Conservation (phyloP, 2,888 invertebrate species). For the Megalurothrips usitatus region DNA sequence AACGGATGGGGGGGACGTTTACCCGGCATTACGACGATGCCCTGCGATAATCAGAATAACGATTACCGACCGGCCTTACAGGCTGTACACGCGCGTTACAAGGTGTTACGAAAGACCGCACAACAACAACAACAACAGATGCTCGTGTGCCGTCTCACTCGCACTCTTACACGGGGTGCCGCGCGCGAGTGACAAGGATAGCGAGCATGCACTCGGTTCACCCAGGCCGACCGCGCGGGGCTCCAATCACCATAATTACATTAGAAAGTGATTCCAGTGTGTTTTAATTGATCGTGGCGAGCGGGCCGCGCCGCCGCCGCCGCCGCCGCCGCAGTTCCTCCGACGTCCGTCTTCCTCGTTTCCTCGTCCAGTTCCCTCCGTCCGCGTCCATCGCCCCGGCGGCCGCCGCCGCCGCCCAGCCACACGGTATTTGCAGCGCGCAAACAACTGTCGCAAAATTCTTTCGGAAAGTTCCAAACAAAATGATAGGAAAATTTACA, state of each 20-base stretch:
- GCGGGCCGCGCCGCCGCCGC: too few species aligned
- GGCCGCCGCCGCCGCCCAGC: too few species aligned
- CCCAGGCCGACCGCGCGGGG: background rate
- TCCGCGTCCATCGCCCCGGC: too few species aligned
- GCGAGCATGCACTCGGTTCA: background rate
- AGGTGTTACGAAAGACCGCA: background rate
- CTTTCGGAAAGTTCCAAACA: too few species aligned
- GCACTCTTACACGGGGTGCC: background rate
- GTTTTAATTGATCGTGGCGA: background rate
- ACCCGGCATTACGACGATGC: too few species aligned
- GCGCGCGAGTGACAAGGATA: background rate
- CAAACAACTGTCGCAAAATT: too few species aligned
- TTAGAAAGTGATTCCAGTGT: slow-evolving; percentile 20
- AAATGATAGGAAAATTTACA: too few species aligned
- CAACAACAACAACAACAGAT: background rate
- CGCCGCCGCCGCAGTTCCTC: too few species aligned
- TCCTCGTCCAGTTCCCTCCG: too few species aligned
- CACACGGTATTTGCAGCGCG: too few species aligned
- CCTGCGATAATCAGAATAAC: background rate
- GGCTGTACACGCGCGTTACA: background rate
- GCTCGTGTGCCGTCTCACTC: background rate
- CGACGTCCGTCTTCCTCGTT: too few species aligned
- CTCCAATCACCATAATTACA: slow-evolving; percentile 23
- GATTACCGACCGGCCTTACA: background rate
- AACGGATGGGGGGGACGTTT: too few species aligned